phyloP scores from a whole-genome alignment of 2,888 invertebrate species.

The Elegia similella region DNA sequence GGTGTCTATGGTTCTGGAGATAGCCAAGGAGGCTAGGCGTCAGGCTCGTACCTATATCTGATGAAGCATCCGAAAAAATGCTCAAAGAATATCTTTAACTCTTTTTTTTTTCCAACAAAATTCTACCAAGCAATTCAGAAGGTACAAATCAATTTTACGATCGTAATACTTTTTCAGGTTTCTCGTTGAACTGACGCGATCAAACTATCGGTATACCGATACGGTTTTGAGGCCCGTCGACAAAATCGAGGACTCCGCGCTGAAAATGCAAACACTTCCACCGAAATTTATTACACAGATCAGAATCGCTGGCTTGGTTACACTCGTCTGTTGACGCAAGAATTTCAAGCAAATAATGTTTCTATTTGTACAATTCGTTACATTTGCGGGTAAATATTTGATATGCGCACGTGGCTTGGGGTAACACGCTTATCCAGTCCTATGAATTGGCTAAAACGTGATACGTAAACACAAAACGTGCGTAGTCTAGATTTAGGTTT shows the following conservation, averaged over 20 bases:
- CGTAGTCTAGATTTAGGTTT: too few relatives aligned
- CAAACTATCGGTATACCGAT: background rate
- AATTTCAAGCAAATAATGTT: slow-evolving; percentile 12
- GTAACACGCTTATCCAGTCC: background rate
- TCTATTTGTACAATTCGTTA: slow-evolving; percentile 1
- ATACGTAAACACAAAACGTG: too few relatives aligned
- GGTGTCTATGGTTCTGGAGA: too few relatives aligned
- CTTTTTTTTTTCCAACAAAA: too few relatives aligned
- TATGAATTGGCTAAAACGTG: too few relatives aligned
- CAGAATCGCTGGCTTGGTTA: slow-evolving; percentile 2
- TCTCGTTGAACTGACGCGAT: background rate
- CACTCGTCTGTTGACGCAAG: slow-evolving; percentile 3
- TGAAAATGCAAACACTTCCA: slow-evolving; percentile 11
- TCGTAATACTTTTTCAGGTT: background rate
- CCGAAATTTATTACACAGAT: background rate
- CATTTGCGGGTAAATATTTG: slow-evolving; percentile 8
- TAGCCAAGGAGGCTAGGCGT: too few relatives aligned
- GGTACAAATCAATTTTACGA: background rate
- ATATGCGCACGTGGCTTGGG: background rate
- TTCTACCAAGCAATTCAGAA: background rate
- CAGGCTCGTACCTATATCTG: too few relatives aligned
- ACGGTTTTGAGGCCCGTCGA: background rate
- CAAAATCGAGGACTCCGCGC: background rate
- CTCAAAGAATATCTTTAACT: too few relatives aligned
- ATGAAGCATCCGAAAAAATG: too few relatives aligned